Percentiles rank a stretch among this genome's conserved stretches.
Evolutionary conservation across 1,140 invertebrate species (phyloP).

Genomic region (Nixonia krombeini): DNA sequence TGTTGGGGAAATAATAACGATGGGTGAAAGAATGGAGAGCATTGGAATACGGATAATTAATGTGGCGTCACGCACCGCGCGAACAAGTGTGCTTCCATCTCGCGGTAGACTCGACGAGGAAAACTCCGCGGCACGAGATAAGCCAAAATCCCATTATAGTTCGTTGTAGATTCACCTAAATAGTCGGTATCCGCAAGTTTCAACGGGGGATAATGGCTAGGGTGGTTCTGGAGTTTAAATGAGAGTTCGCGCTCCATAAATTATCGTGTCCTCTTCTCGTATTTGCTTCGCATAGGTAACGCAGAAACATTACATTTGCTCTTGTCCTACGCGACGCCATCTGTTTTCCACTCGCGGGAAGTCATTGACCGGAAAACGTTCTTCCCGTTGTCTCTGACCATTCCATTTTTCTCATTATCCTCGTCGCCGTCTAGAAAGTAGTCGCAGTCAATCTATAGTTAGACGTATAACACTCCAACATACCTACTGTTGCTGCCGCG

Average conservation of each 20-base stretch:
- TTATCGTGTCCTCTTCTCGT: slow-evolving; percentile 47
- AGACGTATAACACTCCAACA: too few species aligned
- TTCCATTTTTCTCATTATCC: too few species aligned
- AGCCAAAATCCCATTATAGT: slow-evolving; percentile 53
- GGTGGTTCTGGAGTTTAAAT: slow-evolving; percentile 57
- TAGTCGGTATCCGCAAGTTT: slow-evolving; percentile 52
- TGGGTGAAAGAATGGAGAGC: slow-evolving; percentile 26
- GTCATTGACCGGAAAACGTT: slow-evolving; percentile 44
- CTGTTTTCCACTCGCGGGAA: slow-evolving; percentile 38
- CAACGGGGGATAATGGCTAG: slow-evolving; percentile 43
- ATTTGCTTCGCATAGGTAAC: slow-evolving; percentile 34
- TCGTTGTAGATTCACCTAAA: slow-evolving; percentile 54
- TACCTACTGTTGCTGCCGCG: too few species aligned
- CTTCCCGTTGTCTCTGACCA: too few species aligned
- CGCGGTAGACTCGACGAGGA: slow-evolving; percentile 17
- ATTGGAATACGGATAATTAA: slow-evolving; percentile 46
- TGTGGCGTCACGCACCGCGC: slow-evolving; percentile 48
- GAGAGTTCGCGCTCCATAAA: slow-evolving; percentile 60
- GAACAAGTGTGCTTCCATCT: slow-evolving; percentile 42
- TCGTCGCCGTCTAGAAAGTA: too few species aligned
- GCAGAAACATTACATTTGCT: slow-evolving; percentile 12
- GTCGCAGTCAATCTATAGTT: too few species aligned
- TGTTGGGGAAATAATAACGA: slow-evolving; percentile 8
- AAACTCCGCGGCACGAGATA: slow-evolving; percentile 47
- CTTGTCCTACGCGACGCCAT: slow-evolving; percentile 21